Conservation (phyloP, 2,888 invertebrate species). For the Abrostola tripartita region DNA sequence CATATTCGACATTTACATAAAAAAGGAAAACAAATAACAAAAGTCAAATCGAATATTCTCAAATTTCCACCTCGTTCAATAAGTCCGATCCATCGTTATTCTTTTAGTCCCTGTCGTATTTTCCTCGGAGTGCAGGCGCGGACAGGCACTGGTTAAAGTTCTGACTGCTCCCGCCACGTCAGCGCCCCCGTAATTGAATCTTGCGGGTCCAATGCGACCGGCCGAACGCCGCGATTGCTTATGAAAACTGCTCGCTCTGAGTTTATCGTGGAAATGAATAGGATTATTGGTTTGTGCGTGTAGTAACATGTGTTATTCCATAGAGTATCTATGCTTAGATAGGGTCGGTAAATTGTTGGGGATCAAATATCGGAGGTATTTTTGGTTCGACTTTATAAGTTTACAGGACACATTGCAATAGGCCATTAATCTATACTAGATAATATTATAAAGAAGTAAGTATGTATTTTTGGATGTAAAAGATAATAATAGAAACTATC, state of each 20-base stretch:
- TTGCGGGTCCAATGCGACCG: constrained; percentile 66
- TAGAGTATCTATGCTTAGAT: neutral
- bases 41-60: constrained; percentile 35
- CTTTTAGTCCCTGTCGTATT: constrained; percentile 45
- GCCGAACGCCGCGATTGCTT: constrained; percentile 62
- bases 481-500: no score
- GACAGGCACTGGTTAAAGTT: constrained; percentile 66
- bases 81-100: constrained; percentile 40
- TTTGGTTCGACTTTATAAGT: no score
- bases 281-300: constrained; percentile 44
- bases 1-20: neutral
- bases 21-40: constrained; percentile 19
- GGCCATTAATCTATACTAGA: no score
- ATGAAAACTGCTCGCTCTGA: constrained; percentile 58
- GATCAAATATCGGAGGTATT: no score
- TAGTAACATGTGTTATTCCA: constrained; percentile 16
- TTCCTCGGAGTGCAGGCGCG: constrained; percentile 50
- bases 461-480: no score
- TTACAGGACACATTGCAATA: no score
- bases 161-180: constrained; percentile 68
- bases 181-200: constrained; percentile 78
- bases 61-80: constrained; percentile 42
- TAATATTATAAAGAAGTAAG: no score
- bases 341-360: neutral
- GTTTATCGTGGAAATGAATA: constrained; percentile 55